Percentiles rank a stretch among this genome's conserved stretches.
phyloP scores from a whole-genome alignment of 1,140 invertebrate species.

The Atopsyche davidsoni region DNA sequence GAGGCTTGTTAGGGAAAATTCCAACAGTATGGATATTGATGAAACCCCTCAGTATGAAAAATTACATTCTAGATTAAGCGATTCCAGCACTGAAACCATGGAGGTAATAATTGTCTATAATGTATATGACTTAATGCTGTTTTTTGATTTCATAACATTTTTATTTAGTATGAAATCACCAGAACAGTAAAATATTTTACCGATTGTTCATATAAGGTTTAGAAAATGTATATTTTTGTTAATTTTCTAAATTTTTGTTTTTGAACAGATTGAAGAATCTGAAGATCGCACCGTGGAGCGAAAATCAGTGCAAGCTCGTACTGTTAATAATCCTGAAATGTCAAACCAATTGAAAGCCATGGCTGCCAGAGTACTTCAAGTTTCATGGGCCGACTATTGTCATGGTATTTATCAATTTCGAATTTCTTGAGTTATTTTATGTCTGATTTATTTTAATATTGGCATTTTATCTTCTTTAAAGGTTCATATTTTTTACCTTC shows the following conservation, averaged over 20 bases:
- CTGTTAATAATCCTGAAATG: conserved; percentile 51
- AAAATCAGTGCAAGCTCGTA: conserved; percentile 39
- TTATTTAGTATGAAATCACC: no score
- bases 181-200: not conserved
- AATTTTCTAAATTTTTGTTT: not conserved
- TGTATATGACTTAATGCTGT: not conserved
- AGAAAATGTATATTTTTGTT: not conserved
- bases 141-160: not conserved
- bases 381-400: conserved; percentile 57
- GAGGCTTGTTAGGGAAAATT: conserved; percentile 32
- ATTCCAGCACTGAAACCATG: conserved; percentile 76
- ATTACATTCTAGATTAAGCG: conserved; percentile 53
- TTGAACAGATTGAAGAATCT: conserved; percentile 41
- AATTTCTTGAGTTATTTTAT: conserved; percentile 2
- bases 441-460: no score
- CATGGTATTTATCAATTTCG: conserved; percentile 36
- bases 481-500: conserved; percentile 58
- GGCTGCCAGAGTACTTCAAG: conserved; percentile 57
- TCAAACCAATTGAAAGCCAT: conserved; percentile 55
- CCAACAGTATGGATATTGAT: conserved; percentile 54
- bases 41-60: conserved; percentile 48
- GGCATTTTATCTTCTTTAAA: conserved; percentile 32
- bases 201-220: not conserved
- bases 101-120: conserved; percentile 48
- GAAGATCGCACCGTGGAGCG: conserved; percentile 26